Percentiles rank a stretch among this genome's conserved stretches.
Conservation (phyloP, 2,113 vertebrate genomes). For the Saccopteryx leptura region DNA sequence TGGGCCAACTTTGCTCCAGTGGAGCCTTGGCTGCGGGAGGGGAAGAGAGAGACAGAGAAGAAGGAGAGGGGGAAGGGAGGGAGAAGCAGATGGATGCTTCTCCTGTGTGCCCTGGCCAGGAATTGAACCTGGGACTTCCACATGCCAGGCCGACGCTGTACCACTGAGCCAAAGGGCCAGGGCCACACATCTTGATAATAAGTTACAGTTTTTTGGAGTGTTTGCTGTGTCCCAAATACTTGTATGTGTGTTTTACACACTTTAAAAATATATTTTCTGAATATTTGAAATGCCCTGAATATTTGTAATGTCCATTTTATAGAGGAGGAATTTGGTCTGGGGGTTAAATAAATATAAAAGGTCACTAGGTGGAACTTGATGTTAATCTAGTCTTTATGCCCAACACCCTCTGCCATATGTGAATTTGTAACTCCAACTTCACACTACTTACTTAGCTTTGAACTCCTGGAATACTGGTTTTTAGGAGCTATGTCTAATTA, state of each 20-base stretch:
- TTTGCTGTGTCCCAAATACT: not conserved
- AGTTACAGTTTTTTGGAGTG: not conserved
- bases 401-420: not conserved
- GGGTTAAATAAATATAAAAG: not conserved
- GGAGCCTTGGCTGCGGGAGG: too few species aligned
- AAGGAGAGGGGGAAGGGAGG: too few species aligned
- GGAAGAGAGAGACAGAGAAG: too few species aligned
- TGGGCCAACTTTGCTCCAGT: too few species aligned
- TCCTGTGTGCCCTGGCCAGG: too few species aligned
- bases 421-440: not conserved
- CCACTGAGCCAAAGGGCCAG: too few species aligned
- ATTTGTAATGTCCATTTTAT: not conserved
- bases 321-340: not conserved
- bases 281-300: not conserved
- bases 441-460: not conserved
- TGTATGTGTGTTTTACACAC: not conserved
- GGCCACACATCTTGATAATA: not conserved
- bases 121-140: too few species aligned
- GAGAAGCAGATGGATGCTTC: too few species aligned
- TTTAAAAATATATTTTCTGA: not conserved
- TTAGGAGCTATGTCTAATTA: not conserved
- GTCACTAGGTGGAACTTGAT: not conserved
- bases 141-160: too few species aligned
- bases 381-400: not conserved
- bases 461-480: not conserved